These are phyloP conservation scores for Miniopterus natalensis DNA, from an alignment of 2,113 vertebrate species.

Conservation along the genomic window DNA sequence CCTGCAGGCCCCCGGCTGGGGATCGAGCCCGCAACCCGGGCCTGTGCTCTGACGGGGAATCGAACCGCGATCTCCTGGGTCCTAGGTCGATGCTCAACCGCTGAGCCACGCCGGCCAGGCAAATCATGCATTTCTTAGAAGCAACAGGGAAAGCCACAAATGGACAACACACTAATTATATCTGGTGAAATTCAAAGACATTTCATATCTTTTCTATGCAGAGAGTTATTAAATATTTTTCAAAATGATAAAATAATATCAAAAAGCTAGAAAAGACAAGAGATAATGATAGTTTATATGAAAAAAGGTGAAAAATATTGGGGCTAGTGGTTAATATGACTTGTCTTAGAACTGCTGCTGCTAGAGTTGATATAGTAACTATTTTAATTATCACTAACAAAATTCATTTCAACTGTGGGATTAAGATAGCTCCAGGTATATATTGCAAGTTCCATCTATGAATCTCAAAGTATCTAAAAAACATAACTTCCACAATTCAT, in stretches of 20 bases:
- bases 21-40: no score
- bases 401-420: slow-evolving; percentile 25
- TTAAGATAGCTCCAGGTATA: slow-evolving; percentile 12
- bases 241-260: slow-evolving; percentile 52
- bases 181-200: slow-evolving; percentile 22
- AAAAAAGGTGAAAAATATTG: background rate
- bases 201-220: background rate
- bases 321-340: background rate
- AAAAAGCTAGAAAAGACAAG: slow-evolving; percentile 4
- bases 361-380: slow-evolving; percentile 2
- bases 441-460: background rate
- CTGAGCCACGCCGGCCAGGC: no score
- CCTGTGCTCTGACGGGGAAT: no score
- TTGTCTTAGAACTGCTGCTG: slow-evolving; percentile 3
- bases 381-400: slow-evolving; percentile 54
- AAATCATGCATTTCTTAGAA: slow-evolving; percentile 17
- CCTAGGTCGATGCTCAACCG: no score
- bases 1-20: no score
- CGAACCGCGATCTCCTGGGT: no score
- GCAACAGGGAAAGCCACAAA: background rate
- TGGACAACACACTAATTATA: background rate
- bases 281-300: background rate
- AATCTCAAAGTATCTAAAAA: slow-evolving; percentile 33
- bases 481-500: background rate
- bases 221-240: slow-evolving; percentile 43